A percentile compares a stretch with the other conserved stretches of the same genome.
Conservation (phyloP, 2,888 invertebrate species). For the Caenorhabditis becei region DNA sequence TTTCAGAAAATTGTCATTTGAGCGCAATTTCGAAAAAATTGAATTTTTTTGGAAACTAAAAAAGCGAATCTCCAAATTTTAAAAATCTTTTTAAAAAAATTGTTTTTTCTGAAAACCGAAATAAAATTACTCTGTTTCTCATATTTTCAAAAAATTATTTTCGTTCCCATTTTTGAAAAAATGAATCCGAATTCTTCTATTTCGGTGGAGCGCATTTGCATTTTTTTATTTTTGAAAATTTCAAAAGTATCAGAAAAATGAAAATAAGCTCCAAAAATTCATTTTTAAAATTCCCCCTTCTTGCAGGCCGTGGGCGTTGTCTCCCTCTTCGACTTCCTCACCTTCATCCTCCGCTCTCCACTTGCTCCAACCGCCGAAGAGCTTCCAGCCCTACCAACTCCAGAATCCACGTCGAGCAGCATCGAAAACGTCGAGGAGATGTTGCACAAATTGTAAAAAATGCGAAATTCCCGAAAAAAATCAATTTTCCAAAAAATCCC, state of each 20-base stretch:
- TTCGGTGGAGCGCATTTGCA: not conserved
- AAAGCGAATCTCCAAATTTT: too few relatives aligned
- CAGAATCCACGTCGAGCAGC: slow-evolving; percentile 33
- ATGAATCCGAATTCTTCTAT: not conserved
- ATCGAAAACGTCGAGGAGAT: slow-evolving; percentile 9
- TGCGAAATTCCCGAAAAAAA: not conserved
- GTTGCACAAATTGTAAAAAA: slow-evolving; percentile 20
- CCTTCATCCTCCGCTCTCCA: slow-evolving; percentile 37
- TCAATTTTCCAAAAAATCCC: too few relatives aligned
- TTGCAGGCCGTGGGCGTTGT: slow-evolving; percentile 57
- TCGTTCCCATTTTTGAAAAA: too few relatives aligned
- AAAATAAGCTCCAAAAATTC: not conserved
- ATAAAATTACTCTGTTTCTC: too few relatives aligned
- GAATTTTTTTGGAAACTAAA: too few relatives aligned
- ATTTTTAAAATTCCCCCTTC: not conserved
- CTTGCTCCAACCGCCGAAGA: slow-evolving; percentile 29
- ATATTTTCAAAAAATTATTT: too few relatives aligned
- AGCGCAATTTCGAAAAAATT: too few relatives aligned
- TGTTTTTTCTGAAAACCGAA: too few relatives aligned
- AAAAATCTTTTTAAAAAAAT: too few relatives aligned
- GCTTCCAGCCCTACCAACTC: slow-evolving; percentile 18
- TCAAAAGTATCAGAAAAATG: not conserved
- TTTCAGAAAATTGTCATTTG: too few relatives aligned
- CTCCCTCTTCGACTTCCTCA: slow-evolving; percentile 59
- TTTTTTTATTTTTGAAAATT: not conserved